Percentiles rank a stretch among this genome's conserved stretches.
phyloP scores from a whole-genome alignment of 2,113 vertebrate species.

The Grammomys surdaster region DNA sequence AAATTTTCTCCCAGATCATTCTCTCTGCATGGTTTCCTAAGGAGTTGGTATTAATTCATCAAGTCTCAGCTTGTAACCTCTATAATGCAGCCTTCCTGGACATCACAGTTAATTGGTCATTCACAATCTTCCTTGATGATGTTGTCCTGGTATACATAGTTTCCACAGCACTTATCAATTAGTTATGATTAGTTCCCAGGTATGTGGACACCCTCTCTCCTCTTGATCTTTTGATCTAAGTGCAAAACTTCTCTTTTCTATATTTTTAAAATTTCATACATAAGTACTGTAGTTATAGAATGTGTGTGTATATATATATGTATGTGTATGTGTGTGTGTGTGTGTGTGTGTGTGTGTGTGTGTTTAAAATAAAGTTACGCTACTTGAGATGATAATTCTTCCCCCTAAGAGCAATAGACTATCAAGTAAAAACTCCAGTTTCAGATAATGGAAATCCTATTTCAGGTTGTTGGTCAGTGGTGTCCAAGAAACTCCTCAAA shows the following conservation, averaged over 20 bases:
- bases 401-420: not conserved
- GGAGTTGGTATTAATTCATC: not conserved
- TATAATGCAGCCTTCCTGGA: not conserved
- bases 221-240: not conserved
- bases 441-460: not conserved
- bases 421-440: not conserved
- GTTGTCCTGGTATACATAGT: not conserved
- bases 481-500: not conserved
- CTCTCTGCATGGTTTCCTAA: not conserved
- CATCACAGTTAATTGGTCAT: not conserved
- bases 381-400: not conserved
- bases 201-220: not conserved
- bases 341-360: not conserved
- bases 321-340: too few relatives aligned
- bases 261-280: not conserved
- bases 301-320: too few relatives aligned
- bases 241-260: not conserved
- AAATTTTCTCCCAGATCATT: not conserved
- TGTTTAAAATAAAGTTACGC: not conserved
- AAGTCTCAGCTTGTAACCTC: not conserved
- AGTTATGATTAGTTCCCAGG: not conserved
- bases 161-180: not conserved
- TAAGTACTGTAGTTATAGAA: not conserved
- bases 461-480: not conserved
- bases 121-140: not conserved